Percentiles rank a stretch among this genome's conserved stretches.
Conservation (phyloP, 2,888 invertebrate genomes). For the Leptodirus hochenwartii region DNA sequence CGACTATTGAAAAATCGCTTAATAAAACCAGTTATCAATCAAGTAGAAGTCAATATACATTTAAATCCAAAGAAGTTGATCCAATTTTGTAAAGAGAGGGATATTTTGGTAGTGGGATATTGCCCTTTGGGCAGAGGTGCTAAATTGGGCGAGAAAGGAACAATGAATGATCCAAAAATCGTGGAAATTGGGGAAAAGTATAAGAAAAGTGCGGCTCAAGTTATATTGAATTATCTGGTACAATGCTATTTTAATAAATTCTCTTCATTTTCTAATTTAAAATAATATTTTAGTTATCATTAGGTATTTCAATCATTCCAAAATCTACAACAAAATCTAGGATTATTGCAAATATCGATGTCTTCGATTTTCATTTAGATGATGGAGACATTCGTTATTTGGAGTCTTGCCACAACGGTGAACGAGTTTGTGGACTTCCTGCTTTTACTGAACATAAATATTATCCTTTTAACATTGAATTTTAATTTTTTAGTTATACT, state of each 20-base stretch:
- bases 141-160: conserved; percentile 25
- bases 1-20: conserved; percentile 37
- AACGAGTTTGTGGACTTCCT: conserved; percentile 28
- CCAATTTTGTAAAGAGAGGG: conserved; percentile 42
- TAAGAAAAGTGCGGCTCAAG: conserved; percentile 42
- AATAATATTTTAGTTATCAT: no score
- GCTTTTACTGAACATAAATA: conserved; percentile 21
- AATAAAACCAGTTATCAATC: conserved; percentile 40
- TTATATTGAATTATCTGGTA: conserved; percentile 44
- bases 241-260: not conserved
- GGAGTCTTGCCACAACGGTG: conserved; percentile 50
- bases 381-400: conserved; percentile 46
- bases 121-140: conserved; percentile 51
- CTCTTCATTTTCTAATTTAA: no score
- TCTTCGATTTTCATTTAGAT: conserved; percentile 56
- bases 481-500: no score
- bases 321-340: conserved; percentile 60
- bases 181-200: conserved; percentile 36
- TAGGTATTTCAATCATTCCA: conserved; percentile 46
- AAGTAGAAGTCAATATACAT: conserved; percentile 43
- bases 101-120: conserved; percentile 49
- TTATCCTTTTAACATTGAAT: conserved; percentile 22
- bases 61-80: conserved; percentile 49
- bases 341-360: conserved; percentile 49
- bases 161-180: conserved; percentile 33